Evolutionary conservation across 2,888 invertebrate species (phyloP).

Genomic region (Ditylenchus weischeri): DNA sequence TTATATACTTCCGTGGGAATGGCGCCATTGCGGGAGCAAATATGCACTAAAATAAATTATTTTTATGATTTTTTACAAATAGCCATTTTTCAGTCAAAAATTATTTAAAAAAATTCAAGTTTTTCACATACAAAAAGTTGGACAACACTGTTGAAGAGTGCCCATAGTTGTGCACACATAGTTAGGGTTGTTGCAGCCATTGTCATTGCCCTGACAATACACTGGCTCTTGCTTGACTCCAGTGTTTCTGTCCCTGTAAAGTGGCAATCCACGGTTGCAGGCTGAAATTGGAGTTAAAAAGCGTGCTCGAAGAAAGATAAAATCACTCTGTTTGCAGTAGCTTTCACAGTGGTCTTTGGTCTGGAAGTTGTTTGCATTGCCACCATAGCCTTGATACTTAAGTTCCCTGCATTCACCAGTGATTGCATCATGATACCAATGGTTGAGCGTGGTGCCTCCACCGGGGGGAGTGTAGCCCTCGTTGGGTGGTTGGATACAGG

Average conservation of each 20-base stretch:
- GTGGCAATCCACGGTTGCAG: constrained; percentile 57
- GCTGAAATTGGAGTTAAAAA: constrained; percentile 36
- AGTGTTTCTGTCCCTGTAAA: constrained; percentile 56
- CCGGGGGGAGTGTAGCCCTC: constrained; percentile 57
- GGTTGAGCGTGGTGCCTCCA: constrained; percentile 56
- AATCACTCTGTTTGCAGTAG: constrained; percentile 58
- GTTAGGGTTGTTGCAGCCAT: constrained; percentile 57
- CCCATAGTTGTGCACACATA: constrained; percentile 58
- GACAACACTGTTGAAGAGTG: constrained; percentile 57
- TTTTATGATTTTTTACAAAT: background rate
- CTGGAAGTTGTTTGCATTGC: constrained; percentile 55
- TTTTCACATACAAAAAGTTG: constrained; percentile 46
- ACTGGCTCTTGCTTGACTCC: constrained; percentile 58
- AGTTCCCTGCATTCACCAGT: constrained; percentile 55
- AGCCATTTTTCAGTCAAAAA: background rate
- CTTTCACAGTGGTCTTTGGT: constrained; percentile 58
- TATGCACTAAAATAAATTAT: constrained; percentile 34
- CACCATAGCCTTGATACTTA: constrained; percentile 54
- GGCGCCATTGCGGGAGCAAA: constrained; percentile 57
- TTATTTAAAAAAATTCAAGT: background rate
- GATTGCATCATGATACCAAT: constrained; percentile 57
- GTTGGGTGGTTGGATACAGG: constrained; percentile 57
- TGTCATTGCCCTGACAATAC: constrained; percentile 57
- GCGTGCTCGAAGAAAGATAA: background rate
- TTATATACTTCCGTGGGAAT: constrained; percentile 58